A percentile compares a stretch with the other conserved stretches of the same genome.
These are phyloP conservation scores for Andrena chrysosceles DNA, from an alignment of 2,888 invertebrate species.

Conservation along the genomic window DNA sequence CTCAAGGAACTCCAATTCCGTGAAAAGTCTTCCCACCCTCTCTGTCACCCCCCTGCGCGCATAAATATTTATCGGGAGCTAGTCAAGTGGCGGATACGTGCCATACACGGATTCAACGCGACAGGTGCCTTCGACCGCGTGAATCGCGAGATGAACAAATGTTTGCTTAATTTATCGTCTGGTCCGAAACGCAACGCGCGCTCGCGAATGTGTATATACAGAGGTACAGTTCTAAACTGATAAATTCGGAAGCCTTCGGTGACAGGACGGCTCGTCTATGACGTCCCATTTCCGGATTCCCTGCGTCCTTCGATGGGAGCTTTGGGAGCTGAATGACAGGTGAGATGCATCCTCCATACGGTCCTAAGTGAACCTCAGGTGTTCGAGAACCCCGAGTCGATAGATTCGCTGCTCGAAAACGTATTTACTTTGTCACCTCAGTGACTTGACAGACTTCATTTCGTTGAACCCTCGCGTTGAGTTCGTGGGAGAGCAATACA, in stretches of 20 bases:
- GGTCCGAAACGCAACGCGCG: background rate
- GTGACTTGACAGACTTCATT: no score
- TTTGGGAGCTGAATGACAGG: no score
- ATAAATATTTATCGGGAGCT: constrained; percentile 56
- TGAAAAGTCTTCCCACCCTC: constrained; percentile 31
- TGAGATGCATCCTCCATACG: no score
- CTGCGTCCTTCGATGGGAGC: no score
- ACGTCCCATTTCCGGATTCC: no score
- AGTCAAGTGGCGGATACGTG: background rate
- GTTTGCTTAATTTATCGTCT: constrained; percentile 17
- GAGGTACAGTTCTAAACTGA: background rate
- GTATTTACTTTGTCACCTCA: no score
- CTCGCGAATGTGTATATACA: background rate
- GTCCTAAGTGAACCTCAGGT: no score
- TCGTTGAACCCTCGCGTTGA: no score
- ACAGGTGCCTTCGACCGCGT: background rate
- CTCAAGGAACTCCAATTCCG: constrained; percentile 44
- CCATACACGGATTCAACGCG: constrained; percentile 11
- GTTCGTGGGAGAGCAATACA: no score
- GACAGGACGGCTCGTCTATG: no score
- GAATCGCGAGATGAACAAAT: constrained; percentile 23
- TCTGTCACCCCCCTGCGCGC: background rate
- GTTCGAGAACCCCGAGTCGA: no score
- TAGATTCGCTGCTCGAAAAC: no score
- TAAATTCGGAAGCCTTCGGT: background rate